Base-by-base conservation (phyloP, 2,888 invertebrate genomes). In the Cosmia pyralina region DNA sequence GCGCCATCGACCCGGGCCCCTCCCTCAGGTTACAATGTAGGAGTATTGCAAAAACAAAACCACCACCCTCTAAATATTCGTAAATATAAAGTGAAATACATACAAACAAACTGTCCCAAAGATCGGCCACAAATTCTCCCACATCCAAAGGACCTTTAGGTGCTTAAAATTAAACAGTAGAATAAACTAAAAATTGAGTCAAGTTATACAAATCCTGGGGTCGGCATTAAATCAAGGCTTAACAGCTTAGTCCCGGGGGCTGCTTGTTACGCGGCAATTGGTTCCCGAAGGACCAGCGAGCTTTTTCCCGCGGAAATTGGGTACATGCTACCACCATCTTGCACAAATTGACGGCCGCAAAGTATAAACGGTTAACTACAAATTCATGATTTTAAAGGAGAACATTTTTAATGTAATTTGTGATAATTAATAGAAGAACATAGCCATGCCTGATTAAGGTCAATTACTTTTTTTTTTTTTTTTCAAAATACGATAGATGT, bases 251-350 rank as follows among this genome's bases (percentile, higher is more conserved):
- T 78, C 84, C 72, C 85, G 34, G 17, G 74, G 74, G 82, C 63
- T 66, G 63, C 84, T 88, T 83, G 87, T 86, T 86, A 85, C 76
- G 77, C 66, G 78, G 75, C 81, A 88, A 88, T 87, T 83, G 82
- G 77, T 72, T 86, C 77, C 76, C 75, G 28, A 65, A 46, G 73
- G 82, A 67, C 73, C 62, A 28, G 41, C 66, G 63, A 59, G 67
- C 53, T 75, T 82, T 85, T 82, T 81, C 75, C 60, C 58, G 60
- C 66, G 60, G 65, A 72, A 85, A 84, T 75, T 72, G 69, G 57
- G 53, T 77, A 50, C 65, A 69, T 34, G 62, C 69, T 55, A 38
- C 68, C 58, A 22, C 64, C 63, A 65, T 69, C 72, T 72, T 78
- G 41, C 55, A 67, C 48, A 67, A 53, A 28, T 28, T 3, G 28